phyloP scores from a whole-genome alignment of 2,113 vertebrate genomes.

The Podarcis muralis region DNA sequence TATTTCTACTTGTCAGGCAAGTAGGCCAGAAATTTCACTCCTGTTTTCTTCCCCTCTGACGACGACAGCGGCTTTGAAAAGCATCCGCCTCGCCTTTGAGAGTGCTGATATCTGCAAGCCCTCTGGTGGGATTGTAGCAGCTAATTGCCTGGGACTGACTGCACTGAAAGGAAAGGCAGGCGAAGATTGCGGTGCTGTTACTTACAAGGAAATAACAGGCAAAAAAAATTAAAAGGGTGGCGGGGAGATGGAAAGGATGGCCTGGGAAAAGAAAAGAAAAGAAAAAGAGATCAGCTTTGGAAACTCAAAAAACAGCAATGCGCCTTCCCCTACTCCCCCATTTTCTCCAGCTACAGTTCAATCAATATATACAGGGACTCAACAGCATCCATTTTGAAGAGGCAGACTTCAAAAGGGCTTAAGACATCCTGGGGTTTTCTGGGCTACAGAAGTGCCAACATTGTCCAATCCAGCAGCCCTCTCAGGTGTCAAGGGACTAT shows the following conservation, averaged over 20 bases:
- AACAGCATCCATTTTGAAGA: background rate
- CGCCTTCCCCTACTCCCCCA: background rate
- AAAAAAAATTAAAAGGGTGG: background rate
- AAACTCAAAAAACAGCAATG: background rate
- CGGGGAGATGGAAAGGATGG: background rate
- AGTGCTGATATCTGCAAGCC: background rate
- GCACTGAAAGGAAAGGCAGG: background rate
- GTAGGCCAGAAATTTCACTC: constrained; percentile 2
- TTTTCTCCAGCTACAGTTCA: background rate
- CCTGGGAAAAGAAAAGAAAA: accelerated
- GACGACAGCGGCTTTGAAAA: constrained; percentile 4
- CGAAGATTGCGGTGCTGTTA: background rate
- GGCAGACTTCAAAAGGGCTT: background rate
- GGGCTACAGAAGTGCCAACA: background rate
- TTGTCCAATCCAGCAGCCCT: background rate
- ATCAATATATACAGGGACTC: background rate
- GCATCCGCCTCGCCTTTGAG: background rate
- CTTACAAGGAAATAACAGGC: background rate
- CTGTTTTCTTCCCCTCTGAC: background rate
- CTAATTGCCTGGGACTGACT: constrained; percentile 16
- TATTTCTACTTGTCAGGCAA: background rate
- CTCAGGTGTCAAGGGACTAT: background rate
- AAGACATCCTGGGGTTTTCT: background rate
- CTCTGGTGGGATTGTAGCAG: background rate
- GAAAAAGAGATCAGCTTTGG: background rate